phyloP scores from a whole-genome alignment of 2,113 vertebrate species.

The Athene cunicularia region DNA sequence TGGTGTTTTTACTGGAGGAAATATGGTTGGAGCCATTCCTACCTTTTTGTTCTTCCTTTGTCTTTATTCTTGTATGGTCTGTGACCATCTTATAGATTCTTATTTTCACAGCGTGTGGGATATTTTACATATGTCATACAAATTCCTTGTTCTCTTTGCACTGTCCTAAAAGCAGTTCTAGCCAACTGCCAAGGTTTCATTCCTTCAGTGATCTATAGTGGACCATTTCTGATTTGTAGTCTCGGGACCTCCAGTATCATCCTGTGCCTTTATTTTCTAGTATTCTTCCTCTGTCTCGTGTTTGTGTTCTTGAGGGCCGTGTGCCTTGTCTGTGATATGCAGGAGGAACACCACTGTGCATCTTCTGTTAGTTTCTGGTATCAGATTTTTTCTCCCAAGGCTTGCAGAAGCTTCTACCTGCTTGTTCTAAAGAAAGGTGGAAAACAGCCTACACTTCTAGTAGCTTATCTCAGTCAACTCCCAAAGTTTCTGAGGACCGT shows the following conservation, averaged over 20 bases:
- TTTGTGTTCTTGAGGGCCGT: neutral
- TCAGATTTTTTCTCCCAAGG: neutral
- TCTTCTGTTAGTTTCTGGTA: neutral
- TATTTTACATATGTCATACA: neutral
- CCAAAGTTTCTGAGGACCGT: neutral
- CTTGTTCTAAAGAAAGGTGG: neutral
- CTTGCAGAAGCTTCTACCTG: neutral
- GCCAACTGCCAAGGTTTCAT: neutral
- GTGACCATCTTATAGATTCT: neutral
- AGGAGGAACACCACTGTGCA: neutral
- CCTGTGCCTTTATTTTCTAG: neutral
- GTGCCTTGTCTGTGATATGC: neutral
- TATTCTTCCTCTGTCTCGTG: neutral
- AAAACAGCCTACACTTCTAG: neutral
- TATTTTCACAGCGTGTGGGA: neutral
- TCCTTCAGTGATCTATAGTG: neutral
- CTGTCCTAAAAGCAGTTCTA: neutral
- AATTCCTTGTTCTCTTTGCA: neutral
- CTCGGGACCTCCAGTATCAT: neutral
- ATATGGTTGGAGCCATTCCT: neutral
- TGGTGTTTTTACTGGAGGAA: neutral
- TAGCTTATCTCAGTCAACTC: neutral
- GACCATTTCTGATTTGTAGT: neutral
- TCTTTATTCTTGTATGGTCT: neutral
- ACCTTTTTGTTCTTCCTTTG: neutral